Evolutionary conservation across 2,797 vertebrate genomes (phyloP), one percentile per base, ranked within the genome.

Genomic region (Pangasius mekongensis): DNA sequence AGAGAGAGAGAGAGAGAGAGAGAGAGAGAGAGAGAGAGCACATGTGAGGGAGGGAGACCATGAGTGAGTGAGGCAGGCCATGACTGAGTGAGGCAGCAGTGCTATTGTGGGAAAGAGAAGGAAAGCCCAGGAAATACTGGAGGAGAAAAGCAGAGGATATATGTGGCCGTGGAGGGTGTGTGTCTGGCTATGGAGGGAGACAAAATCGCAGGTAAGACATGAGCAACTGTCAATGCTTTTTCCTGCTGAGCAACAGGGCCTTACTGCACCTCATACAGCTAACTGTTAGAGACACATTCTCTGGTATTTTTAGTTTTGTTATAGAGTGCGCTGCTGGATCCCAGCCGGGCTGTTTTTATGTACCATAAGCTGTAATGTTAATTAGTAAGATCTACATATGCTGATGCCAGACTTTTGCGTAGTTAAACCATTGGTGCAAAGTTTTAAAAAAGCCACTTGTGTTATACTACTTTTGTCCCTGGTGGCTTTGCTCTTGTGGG

Each of bases 121-220:
- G 94, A 92, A 95, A 95, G 94, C 94, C 94, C 93, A 93, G 94
- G 94, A 94, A 95, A 94, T 92, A n/a, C 86, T 90, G 93, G 93
- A 93, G 91, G 52, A 92, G 89, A 91, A 91, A 91, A 93, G 94
- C 92, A 93, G 93, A 94, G 91, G 88, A 93, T 95, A 91, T 94
- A 95, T 95, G 95, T 95, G 94, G 93, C 92, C 92, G 91, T 92
- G 92, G 93, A 95, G 94, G 94, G 94, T 92, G 92, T 91, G 86
- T 60, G 92, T 94, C 92, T 90, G 93, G 92, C 90, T 91, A 96
- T 97, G 96, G 95, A 97, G 95, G 95, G 96, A 92, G 96, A 96
- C 94, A 96, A 95, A 94, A 96, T 97, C 92, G 96, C 96, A 96
- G 96, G 96, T 96, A 96, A 94, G 95, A 90, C 85, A 47, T 39